Base-by-base conservation (phyloP, 1,140 invertebrate species). In the Anastrepha obliqua region DNA sequence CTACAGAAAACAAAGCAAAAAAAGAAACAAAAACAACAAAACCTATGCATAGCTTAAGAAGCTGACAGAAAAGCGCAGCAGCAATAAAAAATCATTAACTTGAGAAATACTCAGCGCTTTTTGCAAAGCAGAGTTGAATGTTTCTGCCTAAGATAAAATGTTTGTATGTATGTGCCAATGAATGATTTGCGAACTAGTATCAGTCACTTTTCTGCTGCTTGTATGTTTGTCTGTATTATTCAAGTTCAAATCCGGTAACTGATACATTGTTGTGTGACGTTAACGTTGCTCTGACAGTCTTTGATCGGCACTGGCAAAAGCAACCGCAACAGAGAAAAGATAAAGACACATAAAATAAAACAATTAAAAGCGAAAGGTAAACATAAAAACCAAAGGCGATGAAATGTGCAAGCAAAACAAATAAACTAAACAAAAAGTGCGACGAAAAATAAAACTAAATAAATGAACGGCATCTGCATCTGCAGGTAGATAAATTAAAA, bases 401-500 rank as follows among this genome's bases (percentile, higher is more conserved):
- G n/a, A 81, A 81, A 47, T n/a, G n/a, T 81, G 74, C 74, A 55
- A 81, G 47, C 74, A 81, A 81, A 81, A 58, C n/a, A 81, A 81
- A 81, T 42, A 81, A 20, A 42, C 17, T 17, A n/a, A 81, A 55
- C 17, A n/a, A 62, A 62, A 62, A 51, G 51, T 29, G 17, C 51
- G 6, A 29, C 64, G 5, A 20, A 17, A 74, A 74, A 47, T 9
- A 11, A 20, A 67, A 39, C 0, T 13, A 67, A 67, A 74, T 15
- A 11, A 74, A 8, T 3, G 39, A 74, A 44, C n/a, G 13, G 9
- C 4, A 7, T 17, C 39, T 67, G 20, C 39, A 67, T 39, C 39
- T 74, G 5, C 6, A 74, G 3, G 15, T n/a, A 74, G 2, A 44
- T 13, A 44, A 7, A n/a, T 74, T 39, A 15, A 8, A 11, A 74